A percentile compares a stretch with the other conserved stretches of the same genome.
phyloP scores from a whole-genome alignment of 2,888 invertebrate genomes.

The Rhimphoctona megacephalus region DNA sequence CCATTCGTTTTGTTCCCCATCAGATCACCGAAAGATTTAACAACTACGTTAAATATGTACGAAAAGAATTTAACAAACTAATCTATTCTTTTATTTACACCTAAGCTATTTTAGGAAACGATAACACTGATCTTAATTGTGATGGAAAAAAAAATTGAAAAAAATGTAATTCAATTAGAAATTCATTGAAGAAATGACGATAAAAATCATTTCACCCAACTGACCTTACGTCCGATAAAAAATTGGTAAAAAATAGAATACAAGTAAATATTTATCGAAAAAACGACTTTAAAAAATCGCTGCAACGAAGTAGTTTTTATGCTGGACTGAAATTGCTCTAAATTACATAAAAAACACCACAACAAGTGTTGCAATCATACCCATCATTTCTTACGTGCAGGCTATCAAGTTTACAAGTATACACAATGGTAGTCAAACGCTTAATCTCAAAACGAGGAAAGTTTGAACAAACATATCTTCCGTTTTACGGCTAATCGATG shows the following conservation, averaged over 20 bases:
- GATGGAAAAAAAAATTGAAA: too few species aligned
- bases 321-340: not conserved
- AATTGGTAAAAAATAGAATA: not conserved
- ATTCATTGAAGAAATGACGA: not conserved
- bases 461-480: conserved; percentile 69
- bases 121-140: not conserved
- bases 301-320: not conserved
- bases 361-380: not conserved
- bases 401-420: conserved; percentile 30
- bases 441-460: conserved; percentile 73
- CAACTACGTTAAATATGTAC: not conserved
- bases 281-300: not conserved
- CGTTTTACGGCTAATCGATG: conserved; percentile 75
- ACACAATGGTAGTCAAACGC: conserved; percentile 69
- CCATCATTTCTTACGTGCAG: not conserved
- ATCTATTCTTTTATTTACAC: not conserved
- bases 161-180: not conserved
- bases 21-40: too few species aligned
- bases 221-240: not conserved
- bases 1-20: not conserved
- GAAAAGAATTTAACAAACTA: not conserved
- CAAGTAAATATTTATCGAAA: not conserved
- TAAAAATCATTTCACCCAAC: not conserved
- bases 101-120: not conserved
- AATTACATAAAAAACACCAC: not conserved